phyloP scores from a whole-genome alignment of 2,797 vertebrate genomes.

The Pangasius sanitwongsei region DNA sequence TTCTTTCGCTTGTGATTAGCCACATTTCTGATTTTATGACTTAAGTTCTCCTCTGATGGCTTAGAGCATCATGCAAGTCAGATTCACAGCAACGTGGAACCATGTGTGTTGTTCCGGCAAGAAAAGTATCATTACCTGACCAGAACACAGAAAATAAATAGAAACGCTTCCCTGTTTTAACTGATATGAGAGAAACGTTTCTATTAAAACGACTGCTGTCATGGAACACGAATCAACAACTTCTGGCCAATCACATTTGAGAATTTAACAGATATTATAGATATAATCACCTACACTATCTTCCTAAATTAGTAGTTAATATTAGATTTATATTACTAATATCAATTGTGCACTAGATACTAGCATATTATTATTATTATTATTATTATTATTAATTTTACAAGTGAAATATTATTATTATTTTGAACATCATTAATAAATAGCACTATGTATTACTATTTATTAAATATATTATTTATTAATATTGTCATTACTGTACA shows the following conservation, averaged over 20 bases:
- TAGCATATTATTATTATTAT: no score
- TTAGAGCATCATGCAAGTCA: background rate
- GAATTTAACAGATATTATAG: background rate
- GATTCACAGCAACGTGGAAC: background rate
- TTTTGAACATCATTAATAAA: no score
- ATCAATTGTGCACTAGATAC: no score
- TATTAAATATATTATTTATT: no score
- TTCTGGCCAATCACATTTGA: conserved; percentile 3
- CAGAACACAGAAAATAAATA: background rate
- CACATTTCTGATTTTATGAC: background rate
- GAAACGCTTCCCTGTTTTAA: background rate
- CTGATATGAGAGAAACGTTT: background rate
- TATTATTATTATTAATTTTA: no score
- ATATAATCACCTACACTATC: background rate
- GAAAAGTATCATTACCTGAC: background rate
- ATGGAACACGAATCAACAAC: background rate
- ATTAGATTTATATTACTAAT: no score
- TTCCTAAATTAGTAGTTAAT: background rate
- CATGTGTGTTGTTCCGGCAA: background rate
- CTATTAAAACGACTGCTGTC: background rate
- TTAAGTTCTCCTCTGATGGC: background rate
- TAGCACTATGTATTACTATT: no score
- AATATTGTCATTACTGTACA: no score
- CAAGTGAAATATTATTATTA: no score
- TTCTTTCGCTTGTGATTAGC: background rate